Conservation (phyloP, 2,888 invertebrate species). For the Loripinus fragilis region DNA sequence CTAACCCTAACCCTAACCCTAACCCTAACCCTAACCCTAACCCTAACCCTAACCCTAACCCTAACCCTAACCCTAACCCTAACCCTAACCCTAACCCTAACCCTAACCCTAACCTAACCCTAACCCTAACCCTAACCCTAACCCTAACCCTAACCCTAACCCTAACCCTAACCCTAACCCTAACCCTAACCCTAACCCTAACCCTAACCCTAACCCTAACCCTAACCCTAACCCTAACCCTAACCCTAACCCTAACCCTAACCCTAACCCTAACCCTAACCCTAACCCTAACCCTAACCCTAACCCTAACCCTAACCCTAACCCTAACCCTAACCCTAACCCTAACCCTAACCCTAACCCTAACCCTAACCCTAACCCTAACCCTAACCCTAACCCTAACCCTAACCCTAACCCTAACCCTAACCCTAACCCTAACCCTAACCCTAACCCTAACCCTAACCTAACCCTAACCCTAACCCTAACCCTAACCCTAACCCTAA, state of each 20-base stretch:
- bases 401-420: conserved; percentile 13
- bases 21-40: conserved; percentile 13
- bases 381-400: conserved; percentile 21
- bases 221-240: conserved; percentile 33
- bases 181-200: conserved; percentile 13
- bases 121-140: conserved; percentile 14
- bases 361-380: conserved; percentile 24
- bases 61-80: conserved; percentile 6
- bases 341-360: conserved; percentile 23
- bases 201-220: conserved; percentile 22
- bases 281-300: conserved; percentile 10
- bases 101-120: too few relatives aligned
- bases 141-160: conserved; percentile 11
- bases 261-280: conserved; percentile 33
- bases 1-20: too few relatives aligned
- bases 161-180: conserved; percentile 13
- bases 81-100: conserved; percentile 1
- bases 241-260: conserved; percentile 46
- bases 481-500: background rate
- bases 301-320: conserved; percentile 7
- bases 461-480: conserved; percentile 11
- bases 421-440: conserved; percentile 13
- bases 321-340: conserved; percentile 9
- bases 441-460: too few relatives aligned
- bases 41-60: conserved; percentile 21